These are phyloP conservation scores for Cephonodes hylas DNA, from an alignment of 2,888 invertebrate genomes.

Conservation along the genomic window DNA sequence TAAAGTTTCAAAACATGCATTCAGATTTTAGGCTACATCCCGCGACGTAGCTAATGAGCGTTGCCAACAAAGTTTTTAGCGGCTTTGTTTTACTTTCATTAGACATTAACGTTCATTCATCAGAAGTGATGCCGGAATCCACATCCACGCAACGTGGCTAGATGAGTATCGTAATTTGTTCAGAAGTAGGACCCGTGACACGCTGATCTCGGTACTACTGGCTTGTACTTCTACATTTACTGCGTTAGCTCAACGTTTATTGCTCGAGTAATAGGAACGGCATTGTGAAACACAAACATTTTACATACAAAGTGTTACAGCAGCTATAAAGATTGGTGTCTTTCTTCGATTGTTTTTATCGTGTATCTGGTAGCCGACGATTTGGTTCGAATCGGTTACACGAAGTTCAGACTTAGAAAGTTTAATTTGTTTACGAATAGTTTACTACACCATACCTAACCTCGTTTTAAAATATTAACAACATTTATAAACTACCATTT, in stretches of 20 bases:
- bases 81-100: not conserved
- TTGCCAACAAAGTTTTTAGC: not conserved
- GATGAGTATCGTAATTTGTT: constrained; percentile 1
- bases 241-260: constrained; percentile 2
- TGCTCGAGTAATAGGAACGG: not conserved
- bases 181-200: not conserved
- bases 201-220: not conserved
- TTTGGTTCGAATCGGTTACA: not conserved
- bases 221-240: constrained; percentile 2
- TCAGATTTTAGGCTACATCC: not conserved
- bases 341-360: constrained; percentile 3
- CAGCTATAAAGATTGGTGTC: not conserved
- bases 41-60: not conserved
- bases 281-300: constrained; percentile 7
- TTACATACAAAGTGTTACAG: constrained; percentile 8
- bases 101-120: not conserved
- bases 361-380: not conserved
- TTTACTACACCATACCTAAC: no score
- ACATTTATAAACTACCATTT: not conserved
- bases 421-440: not conserved
- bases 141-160: constrained; percentile 4
- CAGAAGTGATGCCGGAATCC: not conserved
- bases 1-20: not conserved
- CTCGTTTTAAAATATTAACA: not conserved
- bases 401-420: not conserved